phyloP scores from a whole-genome alignment of 2,113 vertebrate genomes.

The Pelodiscus sinensis region DNA sequence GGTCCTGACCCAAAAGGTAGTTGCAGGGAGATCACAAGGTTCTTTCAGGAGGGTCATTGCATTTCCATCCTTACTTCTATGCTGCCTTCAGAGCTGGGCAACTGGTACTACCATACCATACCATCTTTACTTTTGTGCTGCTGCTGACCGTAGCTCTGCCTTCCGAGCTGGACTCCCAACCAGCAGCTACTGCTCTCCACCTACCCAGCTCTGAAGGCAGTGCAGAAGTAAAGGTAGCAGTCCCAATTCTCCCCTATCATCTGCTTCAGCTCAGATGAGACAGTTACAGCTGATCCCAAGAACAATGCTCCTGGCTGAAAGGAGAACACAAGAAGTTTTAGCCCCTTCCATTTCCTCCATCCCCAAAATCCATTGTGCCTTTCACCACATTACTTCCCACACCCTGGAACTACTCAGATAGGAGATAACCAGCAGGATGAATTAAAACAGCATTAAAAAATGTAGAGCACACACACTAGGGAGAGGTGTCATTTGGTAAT shows the following conservation, averaged over 20 bases:
- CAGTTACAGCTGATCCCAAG: rapidly evolving
- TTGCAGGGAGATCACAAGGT: no score
- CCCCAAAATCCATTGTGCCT: background rate
- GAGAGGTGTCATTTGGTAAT: background rate
- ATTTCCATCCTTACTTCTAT: no score
- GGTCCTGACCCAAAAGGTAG: no score
- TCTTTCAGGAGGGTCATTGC: no score
- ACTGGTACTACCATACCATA: no score
- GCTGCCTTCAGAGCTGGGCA: no score
- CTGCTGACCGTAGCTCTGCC: no score
- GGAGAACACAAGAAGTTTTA: background rate
- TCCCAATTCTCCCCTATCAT: background rate
- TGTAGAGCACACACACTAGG: background rate
- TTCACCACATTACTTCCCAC: background rate
- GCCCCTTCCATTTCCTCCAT: background rate
- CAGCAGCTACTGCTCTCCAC: no score
- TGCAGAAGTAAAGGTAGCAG: no score
- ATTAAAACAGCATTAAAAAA: background rate
- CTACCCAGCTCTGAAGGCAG: no score
- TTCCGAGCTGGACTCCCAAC: no score
- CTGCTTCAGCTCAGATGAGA: background rate
- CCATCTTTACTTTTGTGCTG: no score
- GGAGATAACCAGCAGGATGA: background rate
- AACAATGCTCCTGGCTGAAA: background rate
- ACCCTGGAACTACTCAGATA: background rate